Evolutionary conservation across 2,888 invertebrate species (phyloP), one percentile per base, ranked within the genome.

Genomic region (Limenitis camilla): DNA sequence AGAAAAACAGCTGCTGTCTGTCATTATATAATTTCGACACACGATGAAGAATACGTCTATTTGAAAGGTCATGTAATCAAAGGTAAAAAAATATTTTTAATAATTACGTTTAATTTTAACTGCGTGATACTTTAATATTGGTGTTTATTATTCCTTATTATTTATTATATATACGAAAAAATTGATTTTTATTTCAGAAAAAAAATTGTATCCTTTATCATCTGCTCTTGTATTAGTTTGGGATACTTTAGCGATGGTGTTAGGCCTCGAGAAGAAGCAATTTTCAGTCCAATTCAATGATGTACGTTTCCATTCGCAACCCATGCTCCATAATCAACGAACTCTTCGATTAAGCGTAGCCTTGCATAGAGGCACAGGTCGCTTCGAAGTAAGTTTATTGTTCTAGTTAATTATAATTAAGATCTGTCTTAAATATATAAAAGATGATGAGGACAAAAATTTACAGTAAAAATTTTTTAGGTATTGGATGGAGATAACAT

Each of bases 171-270:
- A n/a, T n/a, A n/a, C n/a, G n/a, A 19, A 19, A 19, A 19, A 19
- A 19, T 2, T 2, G 19, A 2, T 19, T 19, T 19, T 19, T 38
- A 6, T n/a, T 47, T 61, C 19, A 88, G 93, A 90, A 2, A 88
- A 93, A 57, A 91, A 89, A 39, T 68, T 93, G 8, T 91, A 92
- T 60, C 96, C 96, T 1, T 94, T 94, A 10, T 92, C 95, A 1
- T 93, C 91, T 30, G 92, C 93, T 57, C 76, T 96, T 62, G 76
- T 88, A 27, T 78, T 91, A 5, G 92, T 91, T 3, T 94, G 94
- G 94, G 91, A 93, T 65, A 91, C 92, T 0, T 68, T 93, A 6
- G 91, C 91, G 0, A 84, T 91, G 71, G 82, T 89, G 67, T 29
- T 68, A 11, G 89, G 89, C 1, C 80, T 86, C 29, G 69, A 88